These are phyloP conservation scores for Dioctria linearis DNA, from an alignment of 2,888 invertebrate species.

Conservation along the genomic window DNA sequence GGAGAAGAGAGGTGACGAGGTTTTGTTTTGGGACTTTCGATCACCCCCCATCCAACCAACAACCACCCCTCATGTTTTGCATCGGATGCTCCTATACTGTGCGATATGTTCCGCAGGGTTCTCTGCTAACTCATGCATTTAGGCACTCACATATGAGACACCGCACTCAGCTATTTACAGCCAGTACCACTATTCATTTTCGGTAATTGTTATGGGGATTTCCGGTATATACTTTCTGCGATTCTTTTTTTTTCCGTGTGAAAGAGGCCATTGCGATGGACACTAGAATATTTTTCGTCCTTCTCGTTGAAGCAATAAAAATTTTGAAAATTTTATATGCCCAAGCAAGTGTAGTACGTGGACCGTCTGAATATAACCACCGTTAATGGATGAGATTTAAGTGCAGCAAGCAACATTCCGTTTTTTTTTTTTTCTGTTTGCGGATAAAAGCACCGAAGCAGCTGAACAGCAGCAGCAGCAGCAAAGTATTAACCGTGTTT, in stretches of 20 bases:
- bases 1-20: neutral
- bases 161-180: conserved; percentile 26
- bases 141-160: conserved; percentile 12
- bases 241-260: conserved; percentile 7
- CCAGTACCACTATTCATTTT: conserved; percentile 47
- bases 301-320: neutral
- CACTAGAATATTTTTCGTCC: conserved; percentile 4
- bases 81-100: neutral
- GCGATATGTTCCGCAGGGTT: conserved; percentile 10
- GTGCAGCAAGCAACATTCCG: neutral
- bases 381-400: conserved; percentile 44
- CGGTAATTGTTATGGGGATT: conserved; percentile 51
- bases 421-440: conserved; percentile 1
- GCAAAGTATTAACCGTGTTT: conserved; percentile 4
- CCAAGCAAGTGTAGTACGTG: conserved; percentile 7
- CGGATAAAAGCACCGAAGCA: conserved; percentile 4
- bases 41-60: neutral
- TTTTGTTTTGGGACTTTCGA: neutral
- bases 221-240: conserved; percentile 34
- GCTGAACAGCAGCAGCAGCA: neutral
- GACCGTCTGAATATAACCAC: conserved; percentile 25
- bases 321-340: conserved; percentile 14
- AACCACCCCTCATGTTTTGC: neutral
- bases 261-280: conserved; percentile 12
- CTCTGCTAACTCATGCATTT: conserved; percentile 39